These are phyloP conservation scores for Pachyramphus minor DNA, from an alignment of 2,113 vertebrate genomes.

Conservation along the genomic window DNA sequence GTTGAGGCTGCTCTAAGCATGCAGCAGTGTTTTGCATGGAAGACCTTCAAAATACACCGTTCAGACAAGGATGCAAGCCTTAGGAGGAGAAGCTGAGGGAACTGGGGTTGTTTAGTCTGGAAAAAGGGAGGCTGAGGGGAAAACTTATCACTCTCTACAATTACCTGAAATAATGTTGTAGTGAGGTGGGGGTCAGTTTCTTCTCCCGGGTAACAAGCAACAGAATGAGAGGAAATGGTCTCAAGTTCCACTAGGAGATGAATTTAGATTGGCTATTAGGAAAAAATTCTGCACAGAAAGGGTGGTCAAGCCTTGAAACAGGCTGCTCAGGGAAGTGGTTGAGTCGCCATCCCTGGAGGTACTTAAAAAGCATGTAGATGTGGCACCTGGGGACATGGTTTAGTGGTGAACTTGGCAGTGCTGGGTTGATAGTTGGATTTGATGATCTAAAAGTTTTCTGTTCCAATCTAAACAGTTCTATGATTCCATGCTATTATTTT, in stretches of 20 bases:
- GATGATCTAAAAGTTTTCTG: neutral
- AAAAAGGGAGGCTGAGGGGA: neutral
- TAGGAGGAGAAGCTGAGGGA: neutral
- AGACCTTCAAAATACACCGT: neutral
- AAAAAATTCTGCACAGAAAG: neutral
- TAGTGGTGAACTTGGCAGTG: neutral
- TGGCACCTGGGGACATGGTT: neutral
- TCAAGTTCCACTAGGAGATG: neutral
- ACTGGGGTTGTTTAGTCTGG: neutral
- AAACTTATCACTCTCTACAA: neutral
- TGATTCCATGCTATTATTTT: neutral
- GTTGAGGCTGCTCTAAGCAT: neutral
- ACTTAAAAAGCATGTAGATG: neutral
- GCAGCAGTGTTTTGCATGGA: neutral
- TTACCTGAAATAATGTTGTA: neutral
- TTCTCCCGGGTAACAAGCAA: neutral
- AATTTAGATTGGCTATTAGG: neutral
- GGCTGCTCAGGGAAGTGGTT: neutral
- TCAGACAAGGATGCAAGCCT: neutral
- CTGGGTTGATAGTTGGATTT: neutral
- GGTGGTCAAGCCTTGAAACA: neutral
- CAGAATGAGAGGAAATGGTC: neutral
- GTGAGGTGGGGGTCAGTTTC: accelerated
- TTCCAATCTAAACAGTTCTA: neutral
- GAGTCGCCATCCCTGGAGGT: neutral